Percentiles rank a stretch among this genome's conserved stretches.
These are phyloP conservation scores for Spilarctia lutea DNA, from an alignment of 2,888 invertebrate species.

Conservation along the genomic window DNA sequence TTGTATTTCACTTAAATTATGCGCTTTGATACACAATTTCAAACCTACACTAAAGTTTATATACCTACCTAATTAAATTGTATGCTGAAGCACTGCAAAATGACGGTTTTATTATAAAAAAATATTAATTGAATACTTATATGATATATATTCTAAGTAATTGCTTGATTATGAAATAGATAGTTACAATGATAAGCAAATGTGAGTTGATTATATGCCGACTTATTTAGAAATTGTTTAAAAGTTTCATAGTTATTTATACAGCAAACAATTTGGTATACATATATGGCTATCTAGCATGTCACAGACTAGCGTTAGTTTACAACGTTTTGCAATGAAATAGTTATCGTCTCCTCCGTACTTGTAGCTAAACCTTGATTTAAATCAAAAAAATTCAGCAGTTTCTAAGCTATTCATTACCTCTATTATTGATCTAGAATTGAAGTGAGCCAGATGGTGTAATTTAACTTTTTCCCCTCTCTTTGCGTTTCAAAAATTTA, in stretches of 20 bases:
- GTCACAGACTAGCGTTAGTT: not conserved
- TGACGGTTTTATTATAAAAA: slow-evolving; percentile 40
- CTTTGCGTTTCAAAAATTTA: too few relatives aligned
- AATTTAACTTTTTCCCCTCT: too few relatives aligned
- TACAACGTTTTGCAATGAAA: not conserved
- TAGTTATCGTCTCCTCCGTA: not conserved
- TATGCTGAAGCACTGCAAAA: slow-evolving; percentile 26
- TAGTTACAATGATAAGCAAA: slow-evolving; percentile 34
- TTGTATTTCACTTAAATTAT: slow-evolving; percentile 3
- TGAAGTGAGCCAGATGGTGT: not conserved
- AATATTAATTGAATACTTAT: slow-evolving; percentile 49
- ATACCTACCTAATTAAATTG: slow-evolving; percentile 14
- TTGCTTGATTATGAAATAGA: slow-evolving; percentile 53
- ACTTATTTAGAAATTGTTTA: too few relatives aligned
- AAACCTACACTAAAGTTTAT: slow-evolving; percentile 17
- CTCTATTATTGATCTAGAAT: not conserved
- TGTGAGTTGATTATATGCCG: not conserved
- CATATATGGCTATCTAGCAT: too few relatives aligned
- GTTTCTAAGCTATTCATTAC: too few relatives aligned
- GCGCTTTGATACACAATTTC: slow-evolving; percentile 16
- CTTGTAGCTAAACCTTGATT: not conserved
- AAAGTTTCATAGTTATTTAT: not conserved
- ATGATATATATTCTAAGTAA: slow-evolving; percentile 51
- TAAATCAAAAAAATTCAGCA: not conserved
- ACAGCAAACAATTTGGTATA: too few relatives aligned